Percentiles rank a stretch among this genome's conserved stretches.
These are phyloP conservation scores for Amphiduros pacificus DNA, from an alignment of 2,888 invertebrate genomes.

Conservation along the genomic window DNA sequence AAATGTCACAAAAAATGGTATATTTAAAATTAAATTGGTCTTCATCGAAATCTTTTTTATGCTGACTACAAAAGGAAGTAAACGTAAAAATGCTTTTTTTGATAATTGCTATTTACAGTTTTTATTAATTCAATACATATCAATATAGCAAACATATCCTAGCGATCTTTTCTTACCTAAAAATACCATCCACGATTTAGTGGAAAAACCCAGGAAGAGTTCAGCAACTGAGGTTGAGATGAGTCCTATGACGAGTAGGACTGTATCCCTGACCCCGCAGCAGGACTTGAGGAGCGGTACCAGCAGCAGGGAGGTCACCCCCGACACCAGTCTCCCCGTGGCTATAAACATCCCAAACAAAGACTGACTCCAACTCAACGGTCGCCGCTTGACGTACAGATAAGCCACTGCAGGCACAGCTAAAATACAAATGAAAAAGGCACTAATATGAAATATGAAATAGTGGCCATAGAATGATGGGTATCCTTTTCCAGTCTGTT, in stretches of 20 bases:
- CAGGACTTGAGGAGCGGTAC: not conserved
- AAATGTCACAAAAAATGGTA: too few species aligned
- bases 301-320: constrained; percentile 23
- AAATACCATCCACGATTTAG: constrained; percentile 7
- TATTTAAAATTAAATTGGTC: too few species aligned
- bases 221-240: constrained; percentile 3
- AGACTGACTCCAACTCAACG: constrained; percentile 73
- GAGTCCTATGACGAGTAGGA: constrained; percentile 5
- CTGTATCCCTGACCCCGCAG: not conserved
- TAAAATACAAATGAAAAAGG: constrained; percentile 53
- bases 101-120: too few species aligned
- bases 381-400: constrained; percentile 71
- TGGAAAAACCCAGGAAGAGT: constrained; percentile 7
- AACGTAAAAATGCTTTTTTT: too few species aligned
- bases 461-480: too few species aligned
- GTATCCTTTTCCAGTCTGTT: too few species aligned
- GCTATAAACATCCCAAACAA: constrained; percentile 69
- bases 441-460: too few species aligned
- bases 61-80: too few species aligned
- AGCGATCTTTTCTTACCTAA: constrained; percentile 4
- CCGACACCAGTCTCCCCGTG: constrained; percentile 66
- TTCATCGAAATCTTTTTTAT: too few species aligned
- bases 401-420: constrained; percentile 79
- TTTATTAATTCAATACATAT: too few species aligned
- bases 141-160: too few species aligned